Percentiles rank a stretch among this genome's conserved stretches.
phyloP scores from a whole-genome alignment of 2,797 vertebrate species.

The Anguilla pacifica region DNA sequence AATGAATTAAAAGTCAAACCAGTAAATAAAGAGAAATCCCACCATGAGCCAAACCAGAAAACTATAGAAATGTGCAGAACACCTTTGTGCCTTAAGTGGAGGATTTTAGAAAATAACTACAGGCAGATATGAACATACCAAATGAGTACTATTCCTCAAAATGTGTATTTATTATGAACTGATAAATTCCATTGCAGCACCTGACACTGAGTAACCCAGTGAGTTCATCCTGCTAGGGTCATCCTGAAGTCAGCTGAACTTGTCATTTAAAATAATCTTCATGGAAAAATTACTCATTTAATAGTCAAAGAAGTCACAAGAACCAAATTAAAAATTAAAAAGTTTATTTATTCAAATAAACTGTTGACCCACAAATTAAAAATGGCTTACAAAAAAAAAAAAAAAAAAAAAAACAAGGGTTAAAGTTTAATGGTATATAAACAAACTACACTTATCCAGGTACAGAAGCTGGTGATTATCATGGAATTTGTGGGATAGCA shows the following conservation, averaged over 20 bases:
- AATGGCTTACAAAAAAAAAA: slow-evolving; percentile 86
- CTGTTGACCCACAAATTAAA: slow-evolving; percentile 85
- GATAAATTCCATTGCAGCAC: neutral
- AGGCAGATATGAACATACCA: too few species aligned
- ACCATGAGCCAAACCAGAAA: neutral
- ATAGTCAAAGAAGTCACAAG: slow-evolving; percentile 44
- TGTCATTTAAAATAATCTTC: neutral
- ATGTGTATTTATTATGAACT: neutral
- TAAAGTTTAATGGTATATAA: slow-evolving; percentile 80
- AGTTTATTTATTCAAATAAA: slow-evolving; percentile 89
- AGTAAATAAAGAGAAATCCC: neutral
- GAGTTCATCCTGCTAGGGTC: neutral
- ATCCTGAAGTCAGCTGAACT: neutral
- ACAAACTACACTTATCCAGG: slow-evolving; percentile 72
- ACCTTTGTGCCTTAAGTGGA: neutral
- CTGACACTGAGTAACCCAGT: neutral
- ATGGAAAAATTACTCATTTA: neutral
- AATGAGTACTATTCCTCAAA: neutral
- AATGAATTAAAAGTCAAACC: neutral
- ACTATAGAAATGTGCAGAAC: neutral
- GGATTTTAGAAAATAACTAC: too few species aligned
- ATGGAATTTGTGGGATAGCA: slow-evolving; percentile 75
- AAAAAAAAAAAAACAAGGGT: slow-evolving; percentile 77
- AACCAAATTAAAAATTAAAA: slow-evolving; percentile 72
- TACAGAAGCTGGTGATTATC: slow-evolving; percentile 79